Evolutionary conservation across 2,888 invertebrate genomes (phyloP), one percentile per base, ranked within the genome.

Genomic region (Mesorhabditis sp.): DNA sequence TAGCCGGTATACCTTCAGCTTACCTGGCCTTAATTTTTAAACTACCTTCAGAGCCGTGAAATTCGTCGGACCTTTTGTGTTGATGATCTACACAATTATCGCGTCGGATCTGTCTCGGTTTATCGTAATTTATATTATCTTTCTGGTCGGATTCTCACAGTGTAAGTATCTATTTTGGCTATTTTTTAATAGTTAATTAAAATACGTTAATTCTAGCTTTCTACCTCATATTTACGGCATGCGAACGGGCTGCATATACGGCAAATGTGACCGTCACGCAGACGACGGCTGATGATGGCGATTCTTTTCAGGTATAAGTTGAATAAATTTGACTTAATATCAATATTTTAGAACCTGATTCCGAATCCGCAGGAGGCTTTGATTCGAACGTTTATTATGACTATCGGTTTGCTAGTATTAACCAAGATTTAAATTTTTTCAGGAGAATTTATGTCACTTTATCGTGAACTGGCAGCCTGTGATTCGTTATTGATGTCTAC

Each of bases 41-140:
- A 43, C 58, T 44, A 45, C 28, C 42, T 76, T 68, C 72, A 78
- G 76, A 69, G 79, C 77, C 0, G 74, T 79, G 28, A 73, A 74
- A 43, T 80, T 95, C 0, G 95, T 97, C 4, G 97, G 97, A 5
- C 96, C 97, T 0, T 97, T 97, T 90, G 96, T 97, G 41, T 95
- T 96, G 81, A 97, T 97, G 96, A 95, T 97, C 81, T 97, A 97
- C 88, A 90, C 95, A 75, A 97, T 97, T 95, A 92, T 97, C 66
- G 76, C 79, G 4, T 76, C 79, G 0, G 79, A 79, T 74, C 70
- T 79, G 5, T 68, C 70, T 43, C 90, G 97, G 76, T 98, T 98
- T 87, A 94, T 95, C 72, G 92, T 93, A 68, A 98, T 98, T 85
- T 98, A 97, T 86, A 88, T 94, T 74, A 94, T 98, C 5, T 98